Conservation (phyloP, 2,113 vertebrate genomes). For the Platysteira castanea region DNA sequence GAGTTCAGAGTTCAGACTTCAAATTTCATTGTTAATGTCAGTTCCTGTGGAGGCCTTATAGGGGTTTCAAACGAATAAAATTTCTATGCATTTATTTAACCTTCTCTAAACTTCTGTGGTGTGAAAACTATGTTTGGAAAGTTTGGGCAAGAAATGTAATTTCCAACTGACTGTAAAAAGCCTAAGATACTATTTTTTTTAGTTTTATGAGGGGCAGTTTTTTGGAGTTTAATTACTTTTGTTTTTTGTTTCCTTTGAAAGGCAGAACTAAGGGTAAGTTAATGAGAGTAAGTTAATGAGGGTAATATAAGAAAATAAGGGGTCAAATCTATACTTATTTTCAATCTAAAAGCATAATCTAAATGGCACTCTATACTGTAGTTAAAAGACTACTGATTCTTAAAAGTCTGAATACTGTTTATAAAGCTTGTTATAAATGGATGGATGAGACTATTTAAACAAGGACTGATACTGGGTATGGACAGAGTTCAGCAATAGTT, state of each 20-base stretch:
- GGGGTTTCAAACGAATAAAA: background rate
- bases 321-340: background rate
- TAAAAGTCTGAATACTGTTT: background rate
- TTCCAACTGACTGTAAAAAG: background rate
- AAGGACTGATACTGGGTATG: background rate
- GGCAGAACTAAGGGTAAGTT: background rate
- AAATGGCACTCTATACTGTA: background rate
- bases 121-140: background rate
- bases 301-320: background rate
- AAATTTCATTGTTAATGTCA: background rate
- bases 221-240: background rate
- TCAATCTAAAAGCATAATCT: background rate
- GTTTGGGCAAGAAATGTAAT: background rate
- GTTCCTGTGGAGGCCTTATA: background rate
- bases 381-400: background rate
- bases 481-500: background rate
- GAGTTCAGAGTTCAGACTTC: background rate
- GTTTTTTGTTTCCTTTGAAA: background rate
- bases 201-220: accelerated
- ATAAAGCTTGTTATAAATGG: background rate
- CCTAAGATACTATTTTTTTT: too few relatives aligned
- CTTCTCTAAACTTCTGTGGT: background rate
- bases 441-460: background rate
- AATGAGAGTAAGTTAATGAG: background rate
- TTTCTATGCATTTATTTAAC: background rate